Conservation (phyloP, 2,888 invertebrate species). For the Camptogramma bilineatum region DNA sequence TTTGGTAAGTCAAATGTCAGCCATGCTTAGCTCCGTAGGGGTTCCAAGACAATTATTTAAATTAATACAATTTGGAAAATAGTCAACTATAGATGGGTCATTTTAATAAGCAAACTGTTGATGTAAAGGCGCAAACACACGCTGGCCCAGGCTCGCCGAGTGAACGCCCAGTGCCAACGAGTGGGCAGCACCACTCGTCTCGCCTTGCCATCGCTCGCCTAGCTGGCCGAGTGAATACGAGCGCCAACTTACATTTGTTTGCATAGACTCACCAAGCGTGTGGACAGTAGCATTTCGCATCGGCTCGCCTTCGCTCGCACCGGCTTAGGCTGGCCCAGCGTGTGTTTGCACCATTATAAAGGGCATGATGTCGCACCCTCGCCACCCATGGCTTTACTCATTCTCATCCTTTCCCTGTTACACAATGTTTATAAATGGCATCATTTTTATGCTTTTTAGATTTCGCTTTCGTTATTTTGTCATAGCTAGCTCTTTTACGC, state of each 20-base stretch:
- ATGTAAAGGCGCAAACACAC: no score
- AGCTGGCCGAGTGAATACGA: no score
- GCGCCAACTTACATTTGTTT: no score
- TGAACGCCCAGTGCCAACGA: no score
- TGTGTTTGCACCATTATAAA: no score
- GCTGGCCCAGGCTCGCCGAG: no score
- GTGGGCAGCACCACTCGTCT: no score
- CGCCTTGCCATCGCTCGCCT: no score
- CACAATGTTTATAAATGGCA: constrained; percentile 6
- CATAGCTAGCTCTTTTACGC: neutral
- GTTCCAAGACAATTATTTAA: constrained; percentile 8
- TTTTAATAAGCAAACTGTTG: constrained; percentile 5
- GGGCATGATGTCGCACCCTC: constrained; percentile 2
- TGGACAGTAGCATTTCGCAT: no score
- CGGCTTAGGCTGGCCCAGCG: no score
- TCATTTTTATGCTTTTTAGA: neutral
- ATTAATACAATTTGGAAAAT: constrained; percentile 10
- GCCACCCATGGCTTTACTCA: neutral
- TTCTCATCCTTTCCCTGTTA: constrained; percentile 4
- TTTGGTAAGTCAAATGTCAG: constrained; percentile 1
- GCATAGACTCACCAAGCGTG: no score
- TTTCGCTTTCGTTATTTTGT: constrained; percentile 2
- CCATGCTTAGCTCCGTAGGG: constrained; percentile 11
- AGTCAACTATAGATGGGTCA: constrained; percentile 4
- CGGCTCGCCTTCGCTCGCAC: no score